Percentiles rank a stretch among this genome's conserved stretches.
Evolutionary conservation across 2,797 vertebrate genomes (phyloP).

Genomic region (Chiropotes sagulatus): DNA sequence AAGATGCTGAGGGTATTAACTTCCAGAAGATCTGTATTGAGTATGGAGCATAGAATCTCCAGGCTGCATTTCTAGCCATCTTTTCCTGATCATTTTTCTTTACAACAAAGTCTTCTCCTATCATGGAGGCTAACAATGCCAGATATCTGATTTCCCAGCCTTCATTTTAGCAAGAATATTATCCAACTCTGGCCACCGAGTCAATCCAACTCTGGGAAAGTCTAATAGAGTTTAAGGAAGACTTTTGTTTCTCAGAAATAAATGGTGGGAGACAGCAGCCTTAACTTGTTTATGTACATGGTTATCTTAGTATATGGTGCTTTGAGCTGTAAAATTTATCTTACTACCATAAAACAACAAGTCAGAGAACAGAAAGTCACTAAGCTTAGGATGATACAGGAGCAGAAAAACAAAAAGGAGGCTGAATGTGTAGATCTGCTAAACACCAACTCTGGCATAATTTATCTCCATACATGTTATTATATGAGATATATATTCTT

Average conservation of each 20-base stretch:
- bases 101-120: not conserved
- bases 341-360: not conserved
- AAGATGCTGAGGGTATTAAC: not conserved
- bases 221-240: not conserved
- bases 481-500: not conserved
- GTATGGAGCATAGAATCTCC: no score
- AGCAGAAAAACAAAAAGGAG: not conserved
- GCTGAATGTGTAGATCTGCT: no score
- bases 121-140: not conserved
- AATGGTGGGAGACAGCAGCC: not conserved
- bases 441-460: not conserved
- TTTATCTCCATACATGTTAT: not conserved
- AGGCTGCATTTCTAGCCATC: not conserved
- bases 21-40: not conserved
- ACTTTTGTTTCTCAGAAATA: not conserved
- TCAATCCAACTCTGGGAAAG: not conserved
- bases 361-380: not conserved
- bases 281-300: not conserved
- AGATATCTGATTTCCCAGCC: not conserved
- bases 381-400: not conserved
- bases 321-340: not conserved
- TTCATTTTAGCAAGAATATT: not conserved
- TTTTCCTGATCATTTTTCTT: not conserved
- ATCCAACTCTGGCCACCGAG: not conserved
- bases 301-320: not conserved